Evolutionary conservation across 35 echinoderm and acorn worm species (phyloP), one percentile per base, ranked within the genome.

Genomic region (Acanthaster planci): DNA sequence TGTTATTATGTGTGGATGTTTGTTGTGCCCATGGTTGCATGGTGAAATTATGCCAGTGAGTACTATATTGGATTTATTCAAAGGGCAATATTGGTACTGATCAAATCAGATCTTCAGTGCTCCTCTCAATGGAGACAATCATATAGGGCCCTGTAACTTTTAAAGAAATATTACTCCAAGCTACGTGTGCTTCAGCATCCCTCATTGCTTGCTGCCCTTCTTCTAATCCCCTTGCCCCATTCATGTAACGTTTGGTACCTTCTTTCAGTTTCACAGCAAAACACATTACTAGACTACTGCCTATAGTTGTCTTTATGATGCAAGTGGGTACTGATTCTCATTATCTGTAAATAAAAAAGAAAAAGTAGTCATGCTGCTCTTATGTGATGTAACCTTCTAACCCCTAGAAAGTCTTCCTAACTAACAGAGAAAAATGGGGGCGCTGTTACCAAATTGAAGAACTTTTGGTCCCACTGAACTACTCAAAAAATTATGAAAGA

Each of bases 31-130:
- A 18, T 42, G 40, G 50, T 81, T n/a, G 39, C 77, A 7, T 79
- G 17, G 37, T 51, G 37, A 39, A 79, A 42, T 42, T 79, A 42
- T 5, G 37, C 21, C 29, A 79, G 42, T 31, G 19, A 40, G 30
- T 38, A 42, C 36, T 39, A 72, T 72, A 72, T 72, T 72, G 64
- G 64, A 72, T 72, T 72, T 2, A 72, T 72, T 26, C 26, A 34
- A 34, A 72, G 64, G 30, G n/a, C 22, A 72, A 72, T 72, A 72
- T 26, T 31, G 23, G 2, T 72, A 10, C 14, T 72, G 18, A 72
- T 72, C 64, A 72, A 72, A 72, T 72, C 64, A 72, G 23, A 6
- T 2, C 8, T 18, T 59, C 26, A 36, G 12, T 47, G 42, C 42
- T 72, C 56, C 19, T 59, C 19, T n/a, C 56, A 17, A 26, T 59